Conservation (phyloP, 2,113 vertebrate species). For the Sigmodon hispidus region DNA sequence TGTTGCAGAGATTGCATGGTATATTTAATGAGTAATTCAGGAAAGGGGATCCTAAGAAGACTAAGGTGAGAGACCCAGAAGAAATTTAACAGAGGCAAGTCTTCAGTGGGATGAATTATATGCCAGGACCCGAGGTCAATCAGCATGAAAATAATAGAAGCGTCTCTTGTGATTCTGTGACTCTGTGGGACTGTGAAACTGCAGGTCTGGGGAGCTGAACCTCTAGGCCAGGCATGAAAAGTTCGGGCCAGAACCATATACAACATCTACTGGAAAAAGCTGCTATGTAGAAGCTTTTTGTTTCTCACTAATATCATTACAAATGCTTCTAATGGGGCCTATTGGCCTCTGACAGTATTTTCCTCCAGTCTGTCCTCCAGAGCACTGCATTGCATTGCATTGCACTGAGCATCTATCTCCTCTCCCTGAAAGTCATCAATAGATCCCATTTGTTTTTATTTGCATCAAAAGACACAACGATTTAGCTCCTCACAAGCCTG, state of each 20-base stretch:
- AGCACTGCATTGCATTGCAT: neutral
- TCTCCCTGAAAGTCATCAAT: neutral
- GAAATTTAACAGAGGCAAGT: neutral
- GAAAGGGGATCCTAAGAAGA: neutral
- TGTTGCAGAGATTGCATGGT: neutral
- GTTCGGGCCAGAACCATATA: too few relatives aligned
- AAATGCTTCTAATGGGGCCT: neutral
- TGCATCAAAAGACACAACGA: slow-evolving; percentile 22
- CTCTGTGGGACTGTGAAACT: too few relatives aligned
- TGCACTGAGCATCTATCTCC: neutral
- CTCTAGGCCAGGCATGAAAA: too few relatives aligned
- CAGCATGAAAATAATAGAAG: too few relatives aligned
- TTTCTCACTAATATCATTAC: slow-evolving; percentile 12
- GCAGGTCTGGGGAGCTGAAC: too few relatives aligned
- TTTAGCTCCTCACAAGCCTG: neutral
- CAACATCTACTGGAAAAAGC: neutral
- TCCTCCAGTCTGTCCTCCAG: neutral
- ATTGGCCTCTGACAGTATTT: neutral
- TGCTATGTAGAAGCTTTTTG: neutral
- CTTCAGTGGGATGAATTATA: slow-evolving; percentile 39
- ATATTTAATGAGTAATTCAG: neutral
- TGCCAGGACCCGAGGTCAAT: too few relatives aligned
- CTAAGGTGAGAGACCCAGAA: neutral
- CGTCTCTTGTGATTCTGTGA: too few relatives aligned
- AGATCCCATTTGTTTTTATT: neutral